Base-by-base conservation (phyloP, 2,113 vertebrate species). In the Delphinapterus leucas region DNA sequence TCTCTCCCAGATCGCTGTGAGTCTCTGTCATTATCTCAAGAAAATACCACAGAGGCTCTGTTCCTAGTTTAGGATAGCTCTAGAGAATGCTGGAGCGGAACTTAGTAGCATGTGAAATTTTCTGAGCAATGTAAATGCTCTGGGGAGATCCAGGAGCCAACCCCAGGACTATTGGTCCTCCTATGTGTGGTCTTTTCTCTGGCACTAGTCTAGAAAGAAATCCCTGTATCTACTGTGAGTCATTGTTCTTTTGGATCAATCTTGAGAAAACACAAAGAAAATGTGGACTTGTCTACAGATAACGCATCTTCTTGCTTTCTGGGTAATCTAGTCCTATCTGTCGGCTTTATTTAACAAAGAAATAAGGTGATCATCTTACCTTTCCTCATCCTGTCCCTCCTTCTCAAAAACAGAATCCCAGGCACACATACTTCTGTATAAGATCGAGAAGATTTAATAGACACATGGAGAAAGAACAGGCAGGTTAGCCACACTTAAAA, bases 401-500 rank as follows among this genome's bases (percentile, higher is more conserved):
- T 2, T 38, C 47, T 94, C 68, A 41, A 84, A 77, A 79, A 44
- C 53, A 41, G 49, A 73, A 68, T 68, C 38, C 55, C 28, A 49
- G 5, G 2, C 10, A 74, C 2, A 44, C 5, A 36, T 8, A 61
- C 92, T 82, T 74, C 47, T 83, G 80, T 61, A 96, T 96, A 81
- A 70, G 44, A 68, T 12, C 7, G 3, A 86, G 84, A 12, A 28
- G 71, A 96, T 97, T 96, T 97, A 55, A 77, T 49, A 90, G 95
- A 92, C 82, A 80, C 95, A 65, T 61, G 26, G 38, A 95, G 87
- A 97, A 88, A 55, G 82, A 96, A 68, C 14, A 94, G 65, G 55
- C 10, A 76, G 67, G 61, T 9, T 79, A 97, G 81, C 26, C 80
- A 74, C 86, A 60, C 86, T 96, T 92, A 81, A 84, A 96, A 97